These are phyloP conservation scores for Cyclura pinguis DNA, from an alignment of 2,797 vertebrate genomes.

Conservation along the genomic window DNA sequence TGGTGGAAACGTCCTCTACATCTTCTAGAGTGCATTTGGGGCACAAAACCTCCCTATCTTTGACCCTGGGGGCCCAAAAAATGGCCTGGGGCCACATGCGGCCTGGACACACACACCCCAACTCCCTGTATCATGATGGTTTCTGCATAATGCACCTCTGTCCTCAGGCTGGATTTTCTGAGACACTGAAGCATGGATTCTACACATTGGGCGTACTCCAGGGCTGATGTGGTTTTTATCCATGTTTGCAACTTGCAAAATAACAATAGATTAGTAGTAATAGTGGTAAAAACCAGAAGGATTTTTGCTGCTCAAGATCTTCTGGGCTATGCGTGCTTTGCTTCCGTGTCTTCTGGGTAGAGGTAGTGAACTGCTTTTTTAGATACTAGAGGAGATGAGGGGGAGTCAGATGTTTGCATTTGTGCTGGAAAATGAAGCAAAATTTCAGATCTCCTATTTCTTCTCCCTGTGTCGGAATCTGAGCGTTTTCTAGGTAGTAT, in stretches of 20 bases:
- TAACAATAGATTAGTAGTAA: no score
- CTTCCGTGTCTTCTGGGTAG: background rate
- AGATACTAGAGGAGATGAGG: fast-evolving
- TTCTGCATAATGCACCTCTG: no score
- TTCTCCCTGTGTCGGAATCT: background rate
- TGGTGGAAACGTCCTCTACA: no score
- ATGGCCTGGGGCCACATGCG: no score
- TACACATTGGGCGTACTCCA: fast-evolving
- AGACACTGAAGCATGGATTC: background rate
- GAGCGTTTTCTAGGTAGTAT: background rate
- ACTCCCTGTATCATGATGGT: no score
- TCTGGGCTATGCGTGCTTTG: slow-evolving; percentile 12
- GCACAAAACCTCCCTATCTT: no score
- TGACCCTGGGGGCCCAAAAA: no score
- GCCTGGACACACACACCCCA: no score
- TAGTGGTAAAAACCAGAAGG: background rate
- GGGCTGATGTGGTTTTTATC: slow-evolving; percentile 62
- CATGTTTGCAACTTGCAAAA: slow-evolving; percentile 47
- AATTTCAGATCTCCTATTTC: background rate
- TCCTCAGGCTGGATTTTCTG: background rate
- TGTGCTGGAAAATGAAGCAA: background rate
- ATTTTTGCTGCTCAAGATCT: background rate
- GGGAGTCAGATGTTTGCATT: background rate
- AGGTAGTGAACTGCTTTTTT: background rate
- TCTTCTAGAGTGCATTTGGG: no score